Percentiles rank a stretch among this genome's conserved stretches.
These are phyloP conservation scores for Corvus moneduloides DNA, from an alignment of 2,113 vertebrate species.

Conservation along the genomic window DNA sequence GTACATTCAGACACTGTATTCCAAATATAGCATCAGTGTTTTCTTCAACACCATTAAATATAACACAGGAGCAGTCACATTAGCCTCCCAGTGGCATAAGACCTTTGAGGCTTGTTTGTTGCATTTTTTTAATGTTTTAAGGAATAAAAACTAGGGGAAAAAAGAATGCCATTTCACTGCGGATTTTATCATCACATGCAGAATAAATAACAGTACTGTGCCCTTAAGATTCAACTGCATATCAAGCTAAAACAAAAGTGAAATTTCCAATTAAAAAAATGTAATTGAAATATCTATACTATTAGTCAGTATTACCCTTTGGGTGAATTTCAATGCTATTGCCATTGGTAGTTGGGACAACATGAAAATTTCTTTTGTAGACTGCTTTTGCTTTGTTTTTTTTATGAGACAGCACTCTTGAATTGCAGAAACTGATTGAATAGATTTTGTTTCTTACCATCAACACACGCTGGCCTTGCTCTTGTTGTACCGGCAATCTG, in stretches of 20 bases:
- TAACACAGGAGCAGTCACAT: conserved; percentile 14
- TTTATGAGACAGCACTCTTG: neutral
- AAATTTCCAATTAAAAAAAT: neutral
- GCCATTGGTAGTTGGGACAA: neutral
- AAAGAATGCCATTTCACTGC: neutral
- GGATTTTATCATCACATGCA: neutral
- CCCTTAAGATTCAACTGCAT: neutral
- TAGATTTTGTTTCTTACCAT: conserved; percentile 83
- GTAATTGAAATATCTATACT: neutral
- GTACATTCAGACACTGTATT: neutral
- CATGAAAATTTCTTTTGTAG: neutral
- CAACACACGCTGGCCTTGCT: conserved; percentile 96
- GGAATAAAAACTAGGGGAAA: neutral
- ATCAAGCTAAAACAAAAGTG: neutral
- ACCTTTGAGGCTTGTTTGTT: neutral
- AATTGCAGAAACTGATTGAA: conserved; percentile 22
- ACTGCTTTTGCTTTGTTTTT: neutral
- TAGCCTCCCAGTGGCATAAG: conserved; percentile 1
- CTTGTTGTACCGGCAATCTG: conserved; percentile 98
- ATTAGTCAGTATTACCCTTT: neutral
- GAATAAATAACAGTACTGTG: neutral
- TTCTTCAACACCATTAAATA: conserved; percentile 6
- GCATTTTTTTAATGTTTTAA: neutral
- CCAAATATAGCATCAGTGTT: neutral
- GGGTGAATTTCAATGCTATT: neutral